Evolutionary conservation across 2,888 invertebrate genomes (phyloP).

Genomic region (Sinopyrophorus schimmeli): DNA sequence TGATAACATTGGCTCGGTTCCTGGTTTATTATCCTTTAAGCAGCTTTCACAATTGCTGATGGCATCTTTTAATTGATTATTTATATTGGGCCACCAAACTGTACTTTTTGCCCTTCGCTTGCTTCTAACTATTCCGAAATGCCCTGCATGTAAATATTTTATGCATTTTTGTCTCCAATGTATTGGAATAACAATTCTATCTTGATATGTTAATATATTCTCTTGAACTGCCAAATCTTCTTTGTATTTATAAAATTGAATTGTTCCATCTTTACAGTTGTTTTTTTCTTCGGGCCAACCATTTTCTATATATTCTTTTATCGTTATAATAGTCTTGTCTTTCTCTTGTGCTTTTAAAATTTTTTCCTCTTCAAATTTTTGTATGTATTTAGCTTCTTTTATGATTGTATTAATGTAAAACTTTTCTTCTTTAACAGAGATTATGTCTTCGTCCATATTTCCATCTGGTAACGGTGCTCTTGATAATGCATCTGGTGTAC

Average conservation of each 20-base stretch:
- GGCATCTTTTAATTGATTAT: conserved; percentile 4
- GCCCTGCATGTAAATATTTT: conserved; percentile 36
- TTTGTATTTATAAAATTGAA: conserved; percentile 1
- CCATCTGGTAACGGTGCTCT: conserved; percentile 1
- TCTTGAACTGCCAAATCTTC: conserved; percentile 13
- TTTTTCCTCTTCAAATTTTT: conserved; percentile 2
- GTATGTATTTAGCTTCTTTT: conserved; percentile 5
- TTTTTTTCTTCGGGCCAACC: conserved; percentile 9
- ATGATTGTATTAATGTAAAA: neutral
- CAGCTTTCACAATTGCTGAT: conserved; percentile 1
- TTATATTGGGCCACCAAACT: conserved; percentile 35
- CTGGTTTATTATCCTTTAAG: neutral
- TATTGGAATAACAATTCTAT: conserved; percentile 35
- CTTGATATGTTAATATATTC: neutral
- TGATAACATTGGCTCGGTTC: no score
- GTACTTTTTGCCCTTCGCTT: conserved; percentile 32
- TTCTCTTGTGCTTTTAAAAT: conserved; percentile 2
- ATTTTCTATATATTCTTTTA: conserved; percentile 7
- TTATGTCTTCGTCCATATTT: conserved; percentile 1
- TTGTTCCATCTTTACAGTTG: neutral
- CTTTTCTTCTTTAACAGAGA: neutral
- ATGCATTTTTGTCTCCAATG: conserved; percentile 30
- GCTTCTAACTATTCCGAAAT: conserved; percentile 38
- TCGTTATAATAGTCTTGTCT: neutral
- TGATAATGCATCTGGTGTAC: conserved; percentile 20